Percentiles rank a stretch among this genome's conserved stretches.
phyloP scores from a whole-genome alignment of 2,888 invertebrate genomes.

The Mellilla xanthometata region DNA sequence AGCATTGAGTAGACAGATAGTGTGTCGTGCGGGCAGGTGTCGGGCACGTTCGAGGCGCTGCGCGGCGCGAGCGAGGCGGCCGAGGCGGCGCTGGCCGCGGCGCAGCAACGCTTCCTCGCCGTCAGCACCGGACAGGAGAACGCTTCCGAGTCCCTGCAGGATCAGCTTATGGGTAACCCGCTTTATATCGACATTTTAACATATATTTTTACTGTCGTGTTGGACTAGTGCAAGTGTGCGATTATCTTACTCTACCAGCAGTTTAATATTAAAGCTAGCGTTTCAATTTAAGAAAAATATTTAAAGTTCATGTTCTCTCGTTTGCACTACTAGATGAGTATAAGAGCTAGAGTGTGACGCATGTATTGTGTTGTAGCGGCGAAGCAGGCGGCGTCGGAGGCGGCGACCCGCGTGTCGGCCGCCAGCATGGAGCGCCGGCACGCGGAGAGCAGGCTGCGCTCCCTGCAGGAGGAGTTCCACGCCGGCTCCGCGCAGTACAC shows the following conservation, averaged over 20 bases:
- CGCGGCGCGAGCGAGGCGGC: conserved; percentile 86
- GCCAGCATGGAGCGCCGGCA: conserved; percentile 89
- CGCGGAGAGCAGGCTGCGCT: conserved; percentile 83
- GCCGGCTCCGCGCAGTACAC: conserved; percentile 86
- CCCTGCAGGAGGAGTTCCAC: conserved; percentile 86
- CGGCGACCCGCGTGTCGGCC: conserved; percentile 90
- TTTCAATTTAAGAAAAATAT: too few relatives aligned
- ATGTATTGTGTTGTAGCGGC: conserved; percentile 77
- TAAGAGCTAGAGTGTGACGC: too few relatives aligned
- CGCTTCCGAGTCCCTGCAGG: conserved; percentile 92
- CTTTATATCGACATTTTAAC: too few relatives aligned
- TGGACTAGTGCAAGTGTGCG: too few relatives aligned
- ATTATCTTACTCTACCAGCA: too few relatives aligned
- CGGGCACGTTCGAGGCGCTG: conserved; percentile 86
- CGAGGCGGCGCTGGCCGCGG: conserved; percentile 85
- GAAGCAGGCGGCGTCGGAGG: conserved; percentile 88
- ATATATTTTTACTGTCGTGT: too few relatives aligned
- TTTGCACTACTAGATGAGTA: too few relatives aligned
- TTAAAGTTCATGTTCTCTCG: too few relatives aligned
- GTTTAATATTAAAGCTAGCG: too few relatives aligned
- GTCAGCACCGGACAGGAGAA: conserved; percentile 92
- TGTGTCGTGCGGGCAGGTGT: conserved; percentile 54
- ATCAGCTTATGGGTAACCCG: conserved; percentile 94
- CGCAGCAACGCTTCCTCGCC: conserved; percentile 92
- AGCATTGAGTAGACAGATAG: too few relatives aligned